Evolutionary conservation across 92 coral and sea anemone genomes (phyloP).

Genomic region (Parazoanthus darwini): DNA sequence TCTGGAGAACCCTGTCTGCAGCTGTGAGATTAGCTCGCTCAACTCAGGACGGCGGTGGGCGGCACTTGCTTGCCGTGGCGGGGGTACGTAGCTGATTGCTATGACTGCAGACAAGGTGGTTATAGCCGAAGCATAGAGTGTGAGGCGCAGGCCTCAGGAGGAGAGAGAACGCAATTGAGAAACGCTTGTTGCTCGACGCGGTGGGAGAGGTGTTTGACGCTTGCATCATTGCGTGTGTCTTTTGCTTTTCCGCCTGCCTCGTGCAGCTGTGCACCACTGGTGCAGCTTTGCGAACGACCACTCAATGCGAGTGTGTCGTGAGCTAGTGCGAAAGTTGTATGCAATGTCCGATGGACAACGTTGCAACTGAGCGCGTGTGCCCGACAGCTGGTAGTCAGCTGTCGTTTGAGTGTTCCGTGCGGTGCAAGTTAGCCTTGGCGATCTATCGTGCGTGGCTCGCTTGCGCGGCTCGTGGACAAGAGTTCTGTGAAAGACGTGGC

Average conservation of each 20-base stretch:
- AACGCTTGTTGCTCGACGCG: constrained; percentile 16
- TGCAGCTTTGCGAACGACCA: constrained; percentile 15
- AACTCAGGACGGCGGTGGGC: constrained; percentile 17
- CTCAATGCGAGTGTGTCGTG: constrained; percentile 15
- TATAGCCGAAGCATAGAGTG: constrained; percentile 14
- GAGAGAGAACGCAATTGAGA: constrained; percentile 14
- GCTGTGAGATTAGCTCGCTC: constrained; percentile 15
- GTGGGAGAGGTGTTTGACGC: constrained; percentile 16
- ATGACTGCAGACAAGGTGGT: constrained; percentile 15
- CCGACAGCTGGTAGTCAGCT: constrained; percentile 16
- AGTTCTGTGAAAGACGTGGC: constrained; percentile 16
- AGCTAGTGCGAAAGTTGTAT: constrained; percentile 13
- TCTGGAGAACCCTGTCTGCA: constrained; percentile 15
- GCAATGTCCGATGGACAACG: constrained; percentile 15
- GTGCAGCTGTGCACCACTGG: constrained; percentile 17
- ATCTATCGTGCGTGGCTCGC: constrained; percentile 16
- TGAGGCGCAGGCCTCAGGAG: constrained; percentile 17
- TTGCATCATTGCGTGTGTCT: constrained; percentile 14
- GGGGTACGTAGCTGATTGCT: constrained; percentile 15
- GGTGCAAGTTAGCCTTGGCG: constrained; percentile 16
- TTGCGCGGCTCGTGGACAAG: constrained; percentile 17
- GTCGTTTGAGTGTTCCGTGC: constrained; percentile 15
- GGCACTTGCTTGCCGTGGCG: constrained; percentile 17
- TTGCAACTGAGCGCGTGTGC: constrained; percentile 16
- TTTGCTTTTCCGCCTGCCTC: constrained; percentile 15